phyloP scores from a whole-genome alignment of 1,140 invertebrate genomes.

The Drosophila albomicans region DNA sequence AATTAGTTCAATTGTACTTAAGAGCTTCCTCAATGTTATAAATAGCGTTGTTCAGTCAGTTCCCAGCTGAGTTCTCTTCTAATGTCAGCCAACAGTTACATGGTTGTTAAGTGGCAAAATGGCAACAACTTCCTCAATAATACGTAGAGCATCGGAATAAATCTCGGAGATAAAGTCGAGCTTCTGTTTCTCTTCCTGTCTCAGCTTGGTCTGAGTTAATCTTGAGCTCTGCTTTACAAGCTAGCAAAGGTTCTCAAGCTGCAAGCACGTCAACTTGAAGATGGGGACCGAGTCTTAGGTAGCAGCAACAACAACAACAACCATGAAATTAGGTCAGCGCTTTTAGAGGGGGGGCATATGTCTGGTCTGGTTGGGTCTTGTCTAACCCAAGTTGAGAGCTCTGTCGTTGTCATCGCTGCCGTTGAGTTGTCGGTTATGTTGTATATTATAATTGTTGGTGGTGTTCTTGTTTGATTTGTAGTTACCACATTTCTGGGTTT shows the following conservation, averaged over 20 bases:
- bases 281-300: slow-evolving; percentile 9
- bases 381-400: slow-evolving; percentile 2
- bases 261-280: slow-evolving; percentile 16
- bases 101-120: slow-evolving; percentile 23
- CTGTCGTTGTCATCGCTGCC: slow-evolving; percentile 12
- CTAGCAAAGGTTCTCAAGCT: slow-evolving; percentile 28
- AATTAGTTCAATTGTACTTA: neutral
- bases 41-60: neutral
- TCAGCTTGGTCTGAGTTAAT: slow-evolving; percentile 4
- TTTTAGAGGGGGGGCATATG: neutral
- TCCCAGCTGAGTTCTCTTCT: slow-evolving; percentile 1
- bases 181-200: slow-evolving; percentile 20
- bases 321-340: slow-evolving; percentile 40
- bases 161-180: neutral
- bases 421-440: slow-evolving; percentile 39
- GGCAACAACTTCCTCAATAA: slow-evolving; percentile 40
- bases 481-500: slow-evolving; percentile 51
- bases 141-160: slow-evolving; percentile 1
- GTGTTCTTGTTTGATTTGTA: slow-evolving; percentile 55
- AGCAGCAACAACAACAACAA: slow-evolving; percentile 29
- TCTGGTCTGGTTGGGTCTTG: slow-evolving; percentile 9
- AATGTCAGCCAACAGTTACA: slow-evolving; percentile 5
- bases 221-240: slow-evolving; percentile 24
- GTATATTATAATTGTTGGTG: slow-evolving; percentile 37
- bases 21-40: neutral